A percentile compares a stretch with the other conserved stretches of the same genome.
These are phyloP conservation scores for Drosophila lacteicornis DNA, from an alignment of 1,140 invertebrate genomes.

Conservation along the genomic window DNA sequence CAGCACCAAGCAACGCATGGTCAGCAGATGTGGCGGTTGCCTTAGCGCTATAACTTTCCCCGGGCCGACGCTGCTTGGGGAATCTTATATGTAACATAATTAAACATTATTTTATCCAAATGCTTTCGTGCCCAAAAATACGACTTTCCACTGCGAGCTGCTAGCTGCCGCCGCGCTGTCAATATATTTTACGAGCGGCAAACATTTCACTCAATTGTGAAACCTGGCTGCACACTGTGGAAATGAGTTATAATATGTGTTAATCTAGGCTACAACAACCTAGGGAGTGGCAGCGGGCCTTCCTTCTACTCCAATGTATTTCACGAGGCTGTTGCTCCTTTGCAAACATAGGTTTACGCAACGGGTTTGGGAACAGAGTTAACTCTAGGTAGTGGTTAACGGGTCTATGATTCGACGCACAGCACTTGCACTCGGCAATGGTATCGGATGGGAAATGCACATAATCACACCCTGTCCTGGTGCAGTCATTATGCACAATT, in stretches of 20 bases:
- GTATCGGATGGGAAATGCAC: background rate
- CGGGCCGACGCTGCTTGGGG: background rate
- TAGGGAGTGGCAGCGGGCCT: slow-evolving; percentile 10
- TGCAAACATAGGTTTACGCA: background rate
- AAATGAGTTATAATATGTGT: slow-evolving; percentile 28
- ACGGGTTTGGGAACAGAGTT: slow-evolving; percentile 9
- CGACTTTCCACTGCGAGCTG: slow-evolving; percentile 31
- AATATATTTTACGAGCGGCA: slow-evolving; percentile 39
- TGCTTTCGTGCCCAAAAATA: slow-evolving; percentile 42
- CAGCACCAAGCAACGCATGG: slow-evolving; percentile 49
- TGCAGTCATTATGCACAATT: slow-evolving; percentile 3
- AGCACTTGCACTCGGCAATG: background rate
- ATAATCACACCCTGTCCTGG: slow-evolving; percentile 1
- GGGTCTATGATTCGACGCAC: background rate
- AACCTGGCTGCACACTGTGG: slow-evolving; percentile 19
- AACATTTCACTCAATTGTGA: slow-evolving; percentile 28
- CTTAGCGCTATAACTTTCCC: slow-evolving; percentile 50
- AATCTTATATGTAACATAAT: slow-evolving; percentile 44
- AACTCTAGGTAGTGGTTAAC: background rate
- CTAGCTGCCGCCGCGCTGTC: slow-evolving; percentile 6
- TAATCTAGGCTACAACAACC: slow-evolving; percentile 12
- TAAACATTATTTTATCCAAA: slow-evolving; percentile 60
- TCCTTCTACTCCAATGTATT: background rate
- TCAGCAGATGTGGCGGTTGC: slow-evolving; percentile 52
- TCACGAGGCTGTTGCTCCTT: slow-evolving; percentile 11